Conservation (phyloP, 2,888 invertebrate species). For the Torymus aiolomorphi region DNA sequence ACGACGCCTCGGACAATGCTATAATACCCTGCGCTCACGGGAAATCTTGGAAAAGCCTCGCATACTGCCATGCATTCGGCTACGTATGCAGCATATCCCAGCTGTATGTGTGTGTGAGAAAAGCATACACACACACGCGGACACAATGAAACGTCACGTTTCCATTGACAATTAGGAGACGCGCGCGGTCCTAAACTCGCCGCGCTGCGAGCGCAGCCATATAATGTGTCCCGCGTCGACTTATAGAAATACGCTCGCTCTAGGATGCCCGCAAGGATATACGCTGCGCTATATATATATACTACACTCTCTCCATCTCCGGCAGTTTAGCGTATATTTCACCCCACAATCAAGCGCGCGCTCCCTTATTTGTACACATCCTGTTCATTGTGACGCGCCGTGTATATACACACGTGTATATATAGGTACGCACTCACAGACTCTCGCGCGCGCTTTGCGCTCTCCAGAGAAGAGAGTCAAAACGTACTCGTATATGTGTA, state of each 20-base stretch:
- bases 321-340: slow-evolving; percentile 71
- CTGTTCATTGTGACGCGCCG: slow-evolving; percentile 72
- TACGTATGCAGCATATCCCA: slow-evolving; percentile 59
- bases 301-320: slow-evolving; percentile 18
- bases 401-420: no score
- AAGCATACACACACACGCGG: slow-evolving; percentile 52
- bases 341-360: slow-evolving; percentile 69
- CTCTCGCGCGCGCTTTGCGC: neutral
- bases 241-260: slow-evolving; percentile 63
- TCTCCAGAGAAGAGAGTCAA: neutral
- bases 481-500: neutral
- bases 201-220: slow-evolving; percentile 58
- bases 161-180: slow-evolving; percentile 62
- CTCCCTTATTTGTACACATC: slow-evolving; percentile 76
- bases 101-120: slow-evolving; percentile 66
- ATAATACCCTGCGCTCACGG: neutral
- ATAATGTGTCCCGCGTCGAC: slow-evolving; percentile 65
- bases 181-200: neutral
- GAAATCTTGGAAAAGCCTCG: slow-evolving; percentile 4
- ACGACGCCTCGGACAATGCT: neutral
- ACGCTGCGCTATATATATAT: neutral
- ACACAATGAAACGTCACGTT: slow-evolving; percentile 71
- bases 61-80: no score
- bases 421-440: neutral
- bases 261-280: neutral